Evolutionary conservation across 2,888 invertebrate species (phyloP).

Genomic region (Pherbina coryleti): DNA sequence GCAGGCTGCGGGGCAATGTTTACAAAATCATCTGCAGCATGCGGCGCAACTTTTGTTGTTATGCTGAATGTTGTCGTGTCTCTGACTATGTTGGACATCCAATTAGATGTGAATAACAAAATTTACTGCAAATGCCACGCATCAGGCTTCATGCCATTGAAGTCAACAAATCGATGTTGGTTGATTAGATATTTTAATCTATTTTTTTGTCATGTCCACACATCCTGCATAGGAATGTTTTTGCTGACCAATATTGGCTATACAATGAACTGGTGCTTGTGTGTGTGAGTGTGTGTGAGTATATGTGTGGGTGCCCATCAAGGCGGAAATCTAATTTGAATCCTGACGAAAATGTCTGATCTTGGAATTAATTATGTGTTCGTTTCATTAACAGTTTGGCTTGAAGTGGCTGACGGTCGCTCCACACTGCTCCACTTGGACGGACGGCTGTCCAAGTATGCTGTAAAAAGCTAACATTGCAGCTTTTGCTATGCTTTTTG

Average conservation of each 20-base stretch:
- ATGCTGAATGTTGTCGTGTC: background rate
- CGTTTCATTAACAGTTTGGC: slow-evolving; percentile 52
- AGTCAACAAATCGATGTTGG: background rate
- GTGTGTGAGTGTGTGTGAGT: too few relatives aligned
- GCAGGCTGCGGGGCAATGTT: too few relatives aligned
- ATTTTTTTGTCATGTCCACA: background rate
- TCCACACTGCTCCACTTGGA: too few relatives aligned
- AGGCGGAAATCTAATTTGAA: slow-evolving; percentile 30
- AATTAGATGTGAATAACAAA: background rate
- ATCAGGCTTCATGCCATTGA: background rate
- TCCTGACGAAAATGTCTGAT: slow-evolving; percentile 40
- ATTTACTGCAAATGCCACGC: background rate
- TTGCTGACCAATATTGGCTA: too few relatives aligned
- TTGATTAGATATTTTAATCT: background rate
- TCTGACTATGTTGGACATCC: background rate
- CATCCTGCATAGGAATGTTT: background rate
- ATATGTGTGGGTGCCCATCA: background rate
- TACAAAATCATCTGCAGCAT: too few relatives aligned
- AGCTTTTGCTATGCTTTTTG: too few relatives aligned
- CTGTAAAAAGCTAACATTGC: too few relatives aligned
- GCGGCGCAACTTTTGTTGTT: background rate
- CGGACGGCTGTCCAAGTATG: too few relatives aligned
- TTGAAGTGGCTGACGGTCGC: background rate
- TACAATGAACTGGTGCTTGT: too few relatives aligned
- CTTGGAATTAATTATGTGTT: slow-evolving; percentile 52